phyloP scores from a whole-genome alignment of 2,888 invertebrate genomes.

The Tachina fera region DNA sequence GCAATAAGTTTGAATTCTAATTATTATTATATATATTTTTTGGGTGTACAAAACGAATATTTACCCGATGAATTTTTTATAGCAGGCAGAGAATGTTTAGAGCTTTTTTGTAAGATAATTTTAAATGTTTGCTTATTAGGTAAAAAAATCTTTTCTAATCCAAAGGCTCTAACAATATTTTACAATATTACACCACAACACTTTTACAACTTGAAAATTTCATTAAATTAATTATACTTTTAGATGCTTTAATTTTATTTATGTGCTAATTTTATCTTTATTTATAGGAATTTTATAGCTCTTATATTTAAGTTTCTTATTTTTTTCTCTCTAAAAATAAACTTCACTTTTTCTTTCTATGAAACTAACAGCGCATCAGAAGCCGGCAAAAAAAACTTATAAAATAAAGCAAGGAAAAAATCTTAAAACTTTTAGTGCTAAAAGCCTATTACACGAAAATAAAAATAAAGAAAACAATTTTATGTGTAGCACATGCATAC shows the following conservation, averaged over 20 bases:
- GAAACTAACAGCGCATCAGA: conserved; percentile 58
- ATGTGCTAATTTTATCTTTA: conserved; percentile 27
- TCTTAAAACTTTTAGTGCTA: conserved; percentile 46
- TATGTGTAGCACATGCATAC: conserved; percentile 45
- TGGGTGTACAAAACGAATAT: no score
- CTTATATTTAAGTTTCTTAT: not conserved
- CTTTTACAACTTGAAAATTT: no score
- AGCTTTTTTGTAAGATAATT: no score
- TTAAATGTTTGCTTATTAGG: no score
- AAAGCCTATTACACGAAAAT: conserved; percentile 57
- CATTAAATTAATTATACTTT: no score
- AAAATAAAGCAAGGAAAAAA: conserved; percentile 19
- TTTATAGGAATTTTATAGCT: conserved; percentile 17
- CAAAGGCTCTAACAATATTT: no score
- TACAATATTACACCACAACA: no score
- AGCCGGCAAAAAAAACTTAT: not conserved
- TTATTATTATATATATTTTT: no score
- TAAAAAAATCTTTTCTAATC: no score
- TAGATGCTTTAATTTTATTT: not conserved
- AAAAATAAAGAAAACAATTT: conserved; percentile 47
- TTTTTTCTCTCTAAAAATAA: conserved; percentile 35
- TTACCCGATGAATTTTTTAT: no score
- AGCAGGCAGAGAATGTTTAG: no score
- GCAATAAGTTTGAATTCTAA: no score
- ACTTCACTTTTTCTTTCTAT: conserved; percentile 70